phyloP scores from a whole-genome alignment of 2,113 vertebrate genomes.

The Pogonocichla stellata region DNA sequence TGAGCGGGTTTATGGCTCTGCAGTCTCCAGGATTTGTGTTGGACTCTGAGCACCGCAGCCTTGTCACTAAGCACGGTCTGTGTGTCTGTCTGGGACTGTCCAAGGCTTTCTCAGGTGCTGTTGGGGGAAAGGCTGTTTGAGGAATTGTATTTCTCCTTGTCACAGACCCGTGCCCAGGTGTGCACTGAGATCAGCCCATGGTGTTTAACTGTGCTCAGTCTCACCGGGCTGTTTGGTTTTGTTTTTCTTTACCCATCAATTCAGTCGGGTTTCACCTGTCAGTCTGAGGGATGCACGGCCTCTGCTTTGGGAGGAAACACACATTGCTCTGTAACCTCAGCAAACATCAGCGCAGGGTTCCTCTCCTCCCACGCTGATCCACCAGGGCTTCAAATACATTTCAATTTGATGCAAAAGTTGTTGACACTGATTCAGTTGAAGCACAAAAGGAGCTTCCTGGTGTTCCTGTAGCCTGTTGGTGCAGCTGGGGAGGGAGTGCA shows the following conservation, averaged over 20 bases:
- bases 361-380: background rate
- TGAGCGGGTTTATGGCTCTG: rapidly evolving
- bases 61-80: rapidly evolving
- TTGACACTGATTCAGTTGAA: background rate
- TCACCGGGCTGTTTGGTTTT: background rate
- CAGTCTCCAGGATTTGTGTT: background rate
- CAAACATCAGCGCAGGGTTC: background rate
- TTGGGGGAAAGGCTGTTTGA: rapidly evolving
- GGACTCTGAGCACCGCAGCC: rapidly evolving
- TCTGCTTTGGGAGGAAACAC: background rate
- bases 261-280: background rate
- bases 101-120: rapidly evolving
- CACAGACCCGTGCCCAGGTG: background rate
- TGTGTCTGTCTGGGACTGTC: background rate
- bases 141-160: rapidly evolving
- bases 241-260: background rate
- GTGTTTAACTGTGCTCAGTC: background rate
- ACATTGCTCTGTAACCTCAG: rapidly evolving
- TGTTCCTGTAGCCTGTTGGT: rapidly evolving
- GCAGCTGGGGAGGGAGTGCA: background rate
- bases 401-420: background rate
- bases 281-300: background rate
- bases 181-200: background rate
- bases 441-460: background rate
- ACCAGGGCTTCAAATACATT: background rate